These are phyloP conservation scores for Apolygus lucorum DNA, from an alignment of 1,140 invertebrate species.

Conservation along the genomic window DNA sequence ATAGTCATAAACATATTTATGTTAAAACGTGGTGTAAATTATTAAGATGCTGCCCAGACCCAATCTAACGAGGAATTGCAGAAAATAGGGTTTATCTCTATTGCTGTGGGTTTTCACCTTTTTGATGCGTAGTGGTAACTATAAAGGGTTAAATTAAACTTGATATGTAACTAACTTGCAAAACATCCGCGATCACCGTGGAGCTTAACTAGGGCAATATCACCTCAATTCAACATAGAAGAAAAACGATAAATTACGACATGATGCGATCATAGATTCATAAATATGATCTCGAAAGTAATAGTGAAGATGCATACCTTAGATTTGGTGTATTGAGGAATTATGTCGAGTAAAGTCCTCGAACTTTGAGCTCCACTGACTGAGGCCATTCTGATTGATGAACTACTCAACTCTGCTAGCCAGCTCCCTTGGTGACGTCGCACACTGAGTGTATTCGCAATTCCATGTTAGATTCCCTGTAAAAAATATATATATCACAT, in stretches of 20 bases:
- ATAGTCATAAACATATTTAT: no score
- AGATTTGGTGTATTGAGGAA: constrained; percentile 24
- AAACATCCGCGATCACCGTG: not conserved
- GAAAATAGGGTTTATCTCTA: no score
- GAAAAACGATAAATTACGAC: not conserved
- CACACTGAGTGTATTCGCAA: not conserved
- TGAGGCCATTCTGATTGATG: constrained; percentile 15
- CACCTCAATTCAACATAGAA: not conserved
- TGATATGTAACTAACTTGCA: not conserved
- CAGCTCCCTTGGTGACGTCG: not conserved
- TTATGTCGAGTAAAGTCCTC: constrained; percentile 24
- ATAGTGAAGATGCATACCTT: constrained; percentile 9
- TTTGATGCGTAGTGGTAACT: no score
- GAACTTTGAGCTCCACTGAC: constrained; percentile 25
- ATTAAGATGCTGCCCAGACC: no score
- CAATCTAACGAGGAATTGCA: no score
- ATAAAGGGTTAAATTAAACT: not conserved
- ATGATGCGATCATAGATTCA: not conserved
- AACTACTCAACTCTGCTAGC: not conserved
- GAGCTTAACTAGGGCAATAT: not conserved
- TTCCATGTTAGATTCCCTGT: not conserved
- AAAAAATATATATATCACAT: no score
- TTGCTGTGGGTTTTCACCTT: no score
- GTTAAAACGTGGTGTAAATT: no score
- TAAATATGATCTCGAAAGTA: not conserved